Conservation (phyloP, 1,140 invertebrate genomes). For the Halictus rubicundus region DNA sequence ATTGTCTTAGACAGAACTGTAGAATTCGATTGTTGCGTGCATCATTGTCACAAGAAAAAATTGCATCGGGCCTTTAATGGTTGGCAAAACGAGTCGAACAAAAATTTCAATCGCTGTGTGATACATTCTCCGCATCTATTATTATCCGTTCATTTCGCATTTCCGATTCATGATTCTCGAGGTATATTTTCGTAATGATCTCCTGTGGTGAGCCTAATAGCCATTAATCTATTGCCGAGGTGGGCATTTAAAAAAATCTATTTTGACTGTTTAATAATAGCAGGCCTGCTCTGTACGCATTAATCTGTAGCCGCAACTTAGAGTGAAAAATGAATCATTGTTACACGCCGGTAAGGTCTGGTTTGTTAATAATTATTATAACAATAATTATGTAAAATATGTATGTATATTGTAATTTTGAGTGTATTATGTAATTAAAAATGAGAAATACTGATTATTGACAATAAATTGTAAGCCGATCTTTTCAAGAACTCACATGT, state of each 20-base stretch:
- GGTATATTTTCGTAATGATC: constrained; percentile 14
- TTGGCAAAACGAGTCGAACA: neutral
- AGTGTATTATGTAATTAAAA: constrained; percentile 77
- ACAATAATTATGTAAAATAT: constrained; percentile 80
- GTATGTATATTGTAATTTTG: constrained; percentile 79
- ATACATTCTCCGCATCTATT: neutral
- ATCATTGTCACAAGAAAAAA: neutral
- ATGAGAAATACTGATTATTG: constrained; percentile 75
- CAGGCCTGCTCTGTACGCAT: constrained; percentile 45
- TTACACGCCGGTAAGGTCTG: constrained; percentile 75
- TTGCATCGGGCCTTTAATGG: neutral
- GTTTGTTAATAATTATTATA: constrained; percentile 79
- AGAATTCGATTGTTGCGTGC: constrained; percentile 7
- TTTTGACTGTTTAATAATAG: constrained; percentile 54
- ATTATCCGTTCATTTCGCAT: constrained; percentile 4
- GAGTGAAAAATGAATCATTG: constrained; percentile 66
- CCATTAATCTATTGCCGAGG: neutral
- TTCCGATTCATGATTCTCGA: constrained; percentile 13
- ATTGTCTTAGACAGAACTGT: neutral
- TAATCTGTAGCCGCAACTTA: constrained; percentile 51
- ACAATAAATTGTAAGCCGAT: constrained; percentile 79
- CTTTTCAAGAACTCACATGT: constrained; percentile 70
- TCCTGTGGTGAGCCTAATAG: neutral
- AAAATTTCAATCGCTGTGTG: neutral
- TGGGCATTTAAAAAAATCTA: constrained; percentile 43